Evolutionary conservation across 1,140 invertebrate genomes (phyloP), one percentile per base, ranked within the genome.

Genomic region (Drosophila kanapiae): DNA sequence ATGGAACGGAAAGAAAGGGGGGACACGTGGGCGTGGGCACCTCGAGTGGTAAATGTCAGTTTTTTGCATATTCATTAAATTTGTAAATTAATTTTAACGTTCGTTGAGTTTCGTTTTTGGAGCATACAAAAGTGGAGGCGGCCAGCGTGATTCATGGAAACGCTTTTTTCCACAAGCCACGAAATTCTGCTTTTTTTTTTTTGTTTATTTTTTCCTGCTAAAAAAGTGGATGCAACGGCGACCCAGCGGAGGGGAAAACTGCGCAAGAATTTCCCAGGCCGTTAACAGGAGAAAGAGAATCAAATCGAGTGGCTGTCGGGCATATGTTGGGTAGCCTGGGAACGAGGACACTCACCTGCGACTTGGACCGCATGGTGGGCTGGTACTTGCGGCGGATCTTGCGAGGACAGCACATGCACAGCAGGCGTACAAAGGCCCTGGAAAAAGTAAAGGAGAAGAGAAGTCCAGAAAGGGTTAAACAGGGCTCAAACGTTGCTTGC

Each of bases 361-460:
- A 97, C 72, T 96, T 96, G 80, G 96, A 96, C 74, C 96, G 94
- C 75, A 97, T 95, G 63, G 96, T 96, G 14, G 96, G 96, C 82
- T 96, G 95, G 93, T 97, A 97, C 91, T 96, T 95, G 88, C 95
- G 94, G 62, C 96, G 94, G 78, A 97, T 94, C 82, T 95, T 95
- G 51, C 96, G 94, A 2, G 96, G 96, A 92, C 96, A 97, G 93
- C 96, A 97, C 29, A 95, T 95, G 92, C 96, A 97, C 38, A 97
- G 93, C 70, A 97, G 96, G 71, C 96, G 94, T 37, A 96, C 95
- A 93, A 97, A 97, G 33, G 96, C 96, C 93, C 96, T 97, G 95
- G 95, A 38, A 56, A 56, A 1, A 6, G 2, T 11, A 6, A 9
- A 18, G 7, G 3, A 54, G 4, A 95, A 96, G 87, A 42, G 54